phyloP scores from a whole-genome alignment of 1,140 invertebrate species.

The Scaptomyza pallida region DNA sequence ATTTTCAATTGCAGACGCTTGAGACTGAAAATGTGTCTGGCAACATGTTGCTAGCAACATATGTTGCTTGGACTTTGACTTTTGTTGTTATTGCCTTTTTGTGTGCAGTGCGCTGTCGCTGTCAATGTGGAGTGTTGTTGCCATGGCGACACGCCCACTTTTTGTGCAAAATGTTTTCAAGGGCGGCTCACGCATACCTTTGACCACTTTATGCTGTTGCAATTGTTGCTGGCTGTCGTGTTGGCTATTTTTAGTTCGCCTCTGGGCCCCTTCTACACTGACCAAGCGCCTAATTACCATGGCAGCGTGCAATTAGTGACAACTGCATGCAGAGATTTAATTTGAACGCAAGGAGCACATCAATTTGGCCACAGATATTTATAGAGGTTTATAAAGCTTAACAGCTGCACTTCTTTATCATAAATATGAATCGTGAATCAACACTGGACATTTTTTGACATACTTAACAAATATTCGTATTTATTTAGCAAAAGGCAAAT shows the following conservation, averaged over 20 bases:
- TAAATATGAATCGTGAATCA: conserved; percentile 4
- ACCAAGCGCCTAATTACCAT: conserved; percentile 34
- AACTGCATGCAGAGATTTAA: conserved; percentile 7
- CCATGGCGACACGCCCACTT: conserved; percentile 70
- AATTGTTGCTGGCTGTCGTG: conserved; percentile 20
- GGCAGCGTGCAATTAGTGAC: conserved; percentile 27
- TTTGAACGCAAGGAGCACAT: background rate
- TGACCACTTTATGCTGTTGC: conserved; percentile 16
- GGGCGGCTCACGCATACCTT: conserved; percentile 49
- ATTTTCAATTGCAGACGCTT: conserved; percentile 34
- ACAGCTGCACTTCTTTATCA: background rate
- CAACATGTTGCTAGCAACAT: conserved; percentile 53
- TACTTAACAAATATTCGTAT: conserved; percentile 6
- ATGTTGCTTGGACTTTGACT: conserved; percentile 39
- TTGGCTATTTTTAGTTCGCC: conserved; percentile 30
- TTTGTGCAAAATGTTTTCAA: conserved; percentile 55
- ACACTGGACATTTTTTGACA: background rate
- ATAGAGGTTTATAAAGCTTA: background rate
- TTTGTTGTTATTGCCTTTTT: conserved; percentile 5
- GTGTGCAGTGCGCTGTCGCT: background rate
- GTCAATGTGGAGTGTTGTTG: conserved; percentile 55
- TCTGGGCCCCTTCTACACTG: conserved; percentile 1
- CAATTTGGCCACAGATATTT: background rate
- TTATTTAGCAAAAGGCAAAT: conserved; percentile 28
- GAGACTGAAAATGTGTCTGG: conserved; percentile 56